phyloP scores from a whole-genome alignment of 2,113 vertebrate species.

The Scomber scombrus region DNA sequence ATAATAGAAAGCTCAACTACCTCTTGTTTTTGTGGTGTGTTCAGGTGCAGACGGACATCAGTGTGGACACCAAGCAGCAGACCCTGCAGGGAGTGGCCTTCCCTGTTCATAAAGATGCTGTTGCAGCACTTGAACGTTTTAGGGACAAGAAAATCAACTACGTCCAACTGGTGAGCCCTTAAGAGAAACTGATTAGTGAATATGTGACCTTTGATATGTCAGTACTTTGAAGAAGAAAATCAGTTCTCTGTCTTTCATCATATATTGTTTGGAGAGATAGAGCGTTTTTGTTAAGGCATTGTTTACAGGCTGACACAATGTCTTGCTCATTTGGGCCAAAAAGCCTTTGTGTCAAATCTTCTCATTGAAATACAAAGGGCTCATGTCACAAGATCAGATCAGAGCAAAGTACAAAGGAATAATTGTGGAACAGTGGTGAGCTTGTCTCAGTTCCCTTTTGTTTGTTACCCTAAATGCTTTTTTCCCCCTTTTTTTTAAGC shows the following conservation, averaged over 20 bases:
- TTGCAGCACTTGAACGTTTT: constrained; percentile 91
- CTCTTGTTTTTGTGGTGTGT: constrained; percentile 22
- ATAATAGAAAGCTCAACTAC: neutral
- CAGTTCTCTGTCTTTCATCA: neutral
- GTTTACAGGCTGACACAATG: constrained; percentile 54
- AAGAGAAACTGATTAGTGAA: neutral
- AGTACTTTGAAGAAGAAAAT: neutral
- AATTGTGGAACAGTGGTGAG: constrained; percentile 44
- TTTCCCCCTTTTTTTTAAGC: neutral
- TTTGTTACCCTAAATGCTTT: constrained; percentile 30
- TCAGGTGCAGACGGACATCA: constrained; percentile 93
- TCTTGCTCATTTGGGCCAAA: constrained; percentile 31
- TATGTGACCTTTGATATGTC: neutral
- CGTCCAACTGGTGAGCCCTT: constrained; percentile 92
- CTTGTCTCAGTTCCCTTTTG: constrained; percentile 34
- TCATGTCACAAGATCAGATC: constrained; percentile 66
- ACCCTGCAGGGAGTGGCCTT: constrained; percentile 96
- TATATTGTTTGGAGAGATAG: neutral
- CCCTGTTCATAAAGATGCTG: constrained; percentile 91
- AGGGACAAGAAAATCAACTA: constrained; percentile 92
- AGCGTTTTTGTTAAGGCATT: constrained; percentile 6
- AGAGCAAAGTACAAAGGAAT: constrained; percentile 62
- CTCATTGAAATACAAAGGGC: constrained; percentile 68
- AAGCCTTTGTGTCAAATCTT: constrained; percentile 57
- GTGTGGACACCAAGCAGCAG: constrained; percentile 94